Evolutionary conservation across 2,888 invertebrate species (phyloP), one percentile per base, ranked within the genome.

Genomic region (Anthophora plumipes): DNA sequence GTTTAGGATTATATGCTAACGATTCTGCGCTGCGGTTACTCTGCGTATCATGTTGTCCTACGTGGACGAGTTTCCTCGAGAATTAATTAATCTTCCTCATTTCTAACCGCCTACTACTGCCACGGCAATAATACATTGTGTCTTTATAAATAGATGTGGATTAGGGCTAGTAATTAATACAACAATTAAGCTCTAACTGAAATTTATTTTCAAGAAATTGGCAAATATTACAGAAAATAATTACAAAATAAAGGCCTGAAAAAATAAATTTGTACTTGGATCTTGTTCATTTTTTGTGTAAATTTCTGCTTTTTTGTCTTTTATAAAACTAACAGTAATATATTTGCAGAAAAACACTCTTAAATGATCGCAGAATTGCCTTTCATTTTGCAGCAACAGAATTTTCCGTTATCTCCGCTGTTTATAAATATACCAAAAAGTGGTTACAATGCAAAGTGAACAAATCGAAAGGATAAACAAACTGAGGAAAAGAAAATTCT

Each of bases 1-100:
- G 85, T 88, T 87, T 82, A 82, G 89, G 89, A 89, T 85, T 88
- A 85, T 84, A 85, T 63, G 77, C 75, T 86, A 84, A 80, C 84
- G 72, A 71, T 76, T 68, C 57, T 72, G 73, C 41, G 68, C 64
- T 67, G 66, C 48, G 70, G 68, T 69, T 48, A 43, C 69, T 66
- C 48, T 70, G 69, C 48, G 70, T 78, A 67, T 73, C 69, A 37
- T 43, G 66, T 57, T 68, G 57, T 78, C 50, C 22, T 57, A 4
- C 11, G 22, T 7, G 41, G 68, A 57, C 31, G 41, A 31, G n/a
- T 43, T 54, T 37, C 43, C 52, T 31, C 2, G 12, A 17, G 22
- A n/a, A 20, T 69, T 61, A 66, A 63, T 41, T 57, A 57, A 68
- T 68, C 43, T 43, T 46, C 37, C 46, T 54, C 52, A 1, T 67